Percentiles rank a stretch among this genome's conserved stretches.
Conservation (phyloP, 2,797 vertebrate species). For the Malacoraja senta region DNA sequence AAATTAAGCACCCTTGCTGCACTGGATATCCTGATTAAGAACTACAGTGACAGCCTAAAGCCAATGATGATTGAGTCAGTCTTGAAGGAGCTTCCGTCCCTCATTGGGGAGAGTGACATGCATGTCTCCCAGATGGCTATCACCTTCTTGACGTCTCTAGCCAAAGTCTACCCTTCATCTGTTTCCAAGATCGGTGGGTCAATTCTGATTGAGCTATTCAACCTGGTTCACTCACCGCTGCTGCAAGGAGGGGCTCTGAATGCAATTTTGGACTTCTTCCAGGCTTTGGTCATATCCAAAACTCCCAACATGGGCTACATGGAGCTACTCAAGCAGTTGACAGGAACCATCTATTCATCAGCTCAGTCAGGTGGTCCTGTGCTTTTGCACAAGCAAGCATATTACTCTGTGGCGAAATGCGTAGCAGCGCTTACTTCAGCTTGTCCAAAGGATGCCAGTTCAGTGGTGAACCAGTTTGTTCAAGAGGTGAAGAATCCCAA, state of each 20-base stretch:
- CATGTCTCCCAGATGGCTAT: slow-evolving; percentile 78
- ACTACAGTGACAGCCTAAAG: slow-evolving; percentile 72
- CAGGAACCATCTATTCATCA: slow-evolving; percentile 57
- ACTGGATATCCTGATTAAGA: slow-evolving; percentile 70
- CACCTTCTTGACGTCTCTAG: slow-evolving; percentile 68
- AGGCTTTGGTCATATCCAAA: slow-evolving; percentile 67
- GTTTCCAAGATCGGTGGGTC: slow-evolving; percentile 67
- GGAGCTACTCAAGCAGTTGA: slow-evolving; percentile 72
- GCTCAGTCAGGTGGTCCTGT: neutral
- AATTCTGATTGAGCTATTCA: slow-evolving; percentile 66
- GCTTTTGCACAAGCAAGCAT: slow-evolving; percentile 70
- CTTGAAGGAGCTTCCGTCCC: slow-evolving; percentile 69
- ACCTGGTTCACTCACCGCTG: slow-evolving; percentile 74
- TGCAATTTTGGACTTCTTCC: slow-evolving; percentile 72
- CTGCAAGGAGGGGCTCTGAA: slow-evolving; percentile 72
- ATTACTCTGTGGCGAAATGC: slow-evolving; percentile 75
- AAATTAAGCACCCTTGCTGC: slow-evolving; percentile 73
- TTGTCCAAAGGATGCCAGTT: slow-evolving; percentile 71
- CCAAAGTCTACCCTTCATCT: slow-evolving; percentile 68
- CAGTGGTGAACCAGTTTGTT: slow-evolving; percentile 62
- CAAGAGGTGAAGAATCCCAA: slow-evolving; percentile 68
- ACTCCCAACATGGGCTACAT: slow-evolving; percentile 58
- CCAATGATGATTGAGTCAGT: slow-evolving; percentile 64
- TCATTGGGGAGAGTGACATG: slow-evolving; percentile 84
- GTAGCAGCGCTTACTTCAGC: slow-evolving; percentile 70